These are phyloP conservation scores for Lasioglossum baleicum DNA, from an alignment of 1,140 invertebrate species.

Conservation along the genomic window DNA sequence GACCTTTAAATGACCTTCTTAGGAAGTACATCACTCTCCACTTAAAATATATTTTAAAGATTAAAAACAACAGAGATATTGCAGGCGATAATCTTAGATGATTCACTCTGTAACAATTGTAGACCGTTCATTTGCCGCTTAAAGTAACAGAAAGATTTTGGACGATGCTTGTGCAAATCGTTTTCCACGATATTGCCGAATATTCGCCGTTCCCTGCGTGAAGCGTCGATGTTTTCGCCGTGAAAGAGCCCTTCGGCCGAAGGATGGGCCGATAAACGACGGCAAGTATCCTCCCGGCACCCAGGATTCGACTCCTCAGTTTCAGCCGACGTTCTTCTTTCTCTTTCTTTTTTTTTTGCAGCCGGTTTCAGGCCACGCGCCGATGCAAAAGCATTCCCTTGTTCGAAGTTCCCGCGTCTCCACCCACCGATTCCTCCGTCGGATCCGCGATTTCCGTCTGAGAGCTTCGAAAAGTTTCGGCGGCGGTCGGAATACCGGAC, in stretches of 20 bases:
- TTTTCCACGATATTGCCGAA: background rate
- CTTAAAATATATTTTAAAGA: too few species aligned
- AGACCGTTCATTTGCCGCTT: too few species aligned
- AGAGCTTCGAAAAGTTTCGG: constrained; percentile 66
- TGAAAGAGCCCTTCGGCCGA: background rate
- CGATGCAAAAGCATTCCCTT: constrained; percentile 72
- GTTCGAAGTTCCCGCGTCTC: constrained; percentile 63
- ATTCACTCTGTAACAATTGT: too few species aligned
- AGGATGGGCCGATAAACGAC: constrained; percentile 22
- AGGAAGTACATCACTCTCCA: too few species aligned
- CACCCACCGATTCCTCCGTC: constrained; percentile 30
- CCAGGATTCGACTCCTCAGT: constrained; percentile 49
- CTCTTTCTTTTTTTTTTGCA: constrained; percentile 49
- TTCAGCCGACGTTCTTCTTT: constrained; percentile 45
- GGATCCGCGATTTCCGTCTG: constrained; percentile 60
- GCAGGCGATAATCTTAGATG: too few species aligned
- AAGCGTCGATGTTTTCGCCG: background rate
- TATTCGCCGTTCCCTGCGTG: background rate
- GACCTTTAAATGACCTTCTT: too few species aligned
- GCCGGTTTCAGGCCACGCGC: constrained; percentile 51
- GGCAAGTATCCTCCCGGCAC: constrained; percentile 9
- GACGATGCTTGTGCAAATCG: too few species aligned
- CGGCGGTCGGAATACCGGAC: constrained; percentile 44
- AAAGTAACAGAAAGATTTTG: too few species aligned
- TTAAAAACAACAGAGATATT: too few species aligned